Percentiles rank a stretch among this genome's conserved stretches.
These are phyloP conservation scores for Archegozetes longisetosus DNA, from an alignment of 1,140 invertebrate species.

Conservation along the genomic window DNA sequence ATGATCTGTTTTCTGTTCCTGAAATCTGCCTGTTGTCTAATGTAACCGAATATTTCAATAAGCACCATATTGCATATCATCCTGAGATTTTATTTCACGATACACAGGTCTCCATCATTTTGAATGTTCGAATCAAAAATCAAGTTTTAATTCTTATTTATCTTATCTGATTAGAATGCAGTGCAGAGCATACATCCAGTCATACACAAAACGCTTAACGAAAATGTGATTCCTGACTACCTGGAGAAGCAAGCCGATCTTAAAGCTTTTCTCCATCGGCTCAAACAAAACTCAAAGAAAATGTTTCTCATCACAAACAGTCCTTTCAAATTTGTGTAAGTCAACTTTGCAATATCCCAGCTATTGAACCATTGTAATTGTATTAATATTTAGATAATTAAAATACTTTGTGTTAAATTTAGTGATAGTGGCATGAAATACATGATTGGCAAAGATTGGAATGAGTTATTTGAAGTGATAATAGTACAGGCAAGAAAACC, in stretches of 20 bases:
- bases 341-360: neutral
- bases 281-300: constrained; percentile 60
- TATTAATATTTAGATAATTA: no score
- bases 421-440: constrained; percentile 83
- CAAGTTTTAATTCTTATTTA: neutral
- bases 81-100: constrained; percentile 90
- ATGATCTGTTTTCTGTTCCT: constrained; percentile 91
- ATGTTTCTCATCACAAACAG: constrained; percentile 93
- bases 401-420: constrained; percentile 25
- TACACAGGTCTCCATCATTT: constrained; percentile 78
- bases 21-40: constrained; percentile 86
- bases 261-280: constrained; percentile 52
- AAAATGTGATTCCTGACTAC: constrained; percentile 47
- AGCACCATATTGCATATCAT: constrained; percentile 77
- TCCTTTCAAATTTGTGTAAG: constrained; percentile 91
- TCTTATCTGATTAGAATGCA: constrained; percentile 45
- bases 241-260: constrained; percentile 59
- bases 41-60: constrained; percentile 79
- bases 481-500: constrained; percentile 91
- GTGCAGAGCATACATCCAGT: constrained; percentile 73
- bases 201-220: constrained; percentile 70
- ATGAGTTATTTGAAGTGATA: constrained; percentile 78
- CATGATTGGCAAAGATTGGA: constrained; percentile 75
- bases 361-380: neutral
- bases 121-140: constrained; percentile 19